Evolutionary conservation across 2,888 invertebrate genomes (phyloP).

Genomic region (Hymenopus coronatus): DNA sequence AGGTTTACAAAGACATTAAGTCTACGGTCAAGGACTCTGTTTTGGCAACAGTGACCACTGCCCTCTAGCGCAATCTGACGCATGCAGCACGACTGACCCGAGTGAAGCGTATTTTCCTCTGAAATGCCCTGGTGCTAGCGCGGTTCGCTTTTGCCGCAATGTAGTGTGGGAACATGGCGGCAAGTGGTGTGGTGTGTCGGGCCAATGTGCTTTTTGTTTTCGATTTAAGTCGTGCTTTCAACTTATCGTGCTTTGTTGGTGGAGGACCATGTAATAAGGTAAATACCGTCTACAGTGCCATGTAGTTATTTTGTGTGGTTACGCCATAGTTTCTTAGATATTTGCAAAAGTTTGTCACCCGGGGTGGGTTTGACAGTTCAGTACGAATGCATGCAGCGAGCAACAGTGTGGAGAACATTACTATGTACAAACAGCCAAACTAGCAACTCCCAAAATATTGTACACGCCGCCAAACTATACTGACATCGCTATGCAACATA

Average conservation of each 20-base stretch:
- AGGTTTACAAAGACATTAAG: neutral
- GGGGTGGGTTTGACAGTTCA: neutral
- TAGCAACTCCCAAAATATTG: neutral
- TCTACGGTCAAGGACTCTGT: neutral
- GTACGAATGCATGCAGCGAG: neutral
- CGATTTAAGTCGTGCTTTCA: slow-evolving; percentile 34
- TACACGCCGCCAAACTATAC: neutral
- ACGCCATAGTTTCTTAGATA: neutral
- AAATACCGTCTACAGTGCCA: neutral
- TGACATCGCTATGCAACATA: no score
- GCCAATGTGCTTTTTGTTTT: slow-evolving; percentile 34
- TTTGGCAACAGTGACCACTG: neutral
- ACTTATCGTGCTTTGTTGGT: slow-evolving; percentile 32
- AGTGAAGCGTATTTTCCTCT: neutral
- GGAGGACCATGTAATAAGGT: slow-evolving; percentile 34
- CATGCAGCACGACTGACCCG: neutral
- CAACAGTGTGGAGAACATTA: neutral
- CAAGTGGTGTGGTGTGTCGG: slow-evolving; percentile 33
- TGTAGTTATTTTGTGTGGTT: neutral
- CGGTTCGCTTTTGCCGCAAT: slow-evolving; percentile 12
- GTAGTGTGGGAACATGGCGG: slow-evolving; percentile 33
- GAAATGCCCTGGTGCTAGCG: neutral
- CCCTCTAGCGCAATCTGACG: neutral
- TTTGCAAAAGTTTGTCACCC: neutral
- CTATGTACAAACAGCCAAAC: neutral